phyloP scores from a whole-genome alignment of 2,888 invertebrate genomes.

The Fabriciana adippe region DNA sequence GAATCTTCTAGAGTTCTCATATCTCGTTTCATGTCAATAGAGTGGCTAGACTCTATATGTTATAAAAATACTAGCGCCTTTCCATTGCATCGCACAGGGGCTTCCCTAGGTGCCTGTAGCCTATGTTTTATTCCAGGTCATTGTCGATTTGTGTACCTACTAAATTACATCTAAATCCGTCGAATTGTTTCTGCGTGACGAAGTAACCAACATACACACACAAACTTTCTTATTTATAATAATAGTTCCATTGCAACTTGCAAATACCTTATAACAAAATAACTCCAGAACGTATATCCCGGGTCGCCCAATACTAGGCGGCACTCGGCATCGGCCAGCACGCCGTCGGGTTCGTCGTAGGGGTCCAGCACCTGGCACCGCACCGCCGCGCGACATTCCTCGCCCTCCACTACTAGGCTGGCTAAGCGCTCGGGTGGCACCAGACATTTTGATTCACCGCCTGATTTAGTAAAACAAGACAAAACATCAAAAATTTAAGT shows the following conservation, averaged over 20 bases:
- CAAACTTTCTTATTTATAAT: background rate
- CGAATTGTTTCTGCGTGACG: no score
- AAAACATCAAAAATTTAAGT: background rate
- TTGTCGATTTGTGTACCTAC: no score
- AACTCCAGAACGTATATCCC: conserved; percentile 86
- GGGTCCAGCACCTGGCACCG: conserved; percentile 88
- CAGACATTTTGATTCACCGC: conserved; percentile 78
- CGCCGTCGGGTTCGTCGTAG: conserved; percentile 85
- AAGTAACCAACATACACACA: background rate
- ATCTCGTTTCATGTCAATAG: no score
- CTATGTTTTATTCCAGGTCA: no score
- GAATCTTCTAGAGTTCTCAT: no score
- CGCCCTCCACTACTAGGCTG: conserved; percentile 58
- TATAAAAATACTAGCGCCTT: no score
- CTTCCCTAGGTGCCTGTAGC: no score
- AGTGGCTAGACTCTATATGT: no score
- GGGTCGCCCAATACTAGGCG: conserved; percentile 84
- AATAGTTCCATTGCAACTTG: background rate
- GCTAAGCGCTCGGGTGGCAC: conserved; percentile 80
- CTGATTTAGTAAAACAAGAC: conserved; percentile 43
- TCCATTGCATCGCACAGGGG: no score
- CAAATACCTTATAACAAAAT: conserved; percentile 82
- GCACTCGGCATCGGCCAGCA: conserved; percentile 87
- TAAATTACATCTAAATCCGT: no score
- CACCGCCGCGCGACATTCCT: conserved; percentile 84